These are phyloP conservation scores for Oikopleura albicans DNA, from an alignment of 23 tunicate species.

Conservation along the genomic window DNA sequence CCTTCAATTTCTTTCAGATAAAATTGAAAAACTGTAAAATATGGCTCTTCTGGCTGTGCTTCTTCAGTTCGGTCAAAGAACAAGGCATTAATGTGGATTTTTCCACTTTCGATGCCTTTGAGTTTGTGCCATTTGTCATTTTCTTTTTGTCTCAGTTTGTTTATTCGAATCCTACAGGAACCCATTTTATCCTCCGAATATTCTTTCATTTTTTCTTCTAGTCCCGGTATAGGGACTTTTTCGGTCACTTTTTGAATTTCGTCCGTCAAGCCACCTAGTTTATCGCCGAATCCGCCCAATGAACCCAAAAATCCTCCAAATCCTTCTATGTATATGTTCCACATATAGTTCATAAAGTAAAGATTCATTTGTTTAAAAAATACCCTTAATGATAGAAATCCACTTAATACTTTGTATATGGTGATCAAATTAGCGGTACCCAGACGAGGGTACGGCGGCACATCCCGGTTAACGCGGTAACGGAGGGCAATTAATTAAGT, in stretches of 20 bases:
- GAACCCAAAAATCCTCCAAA: background rate
- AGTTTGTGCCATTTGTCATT: background rate
- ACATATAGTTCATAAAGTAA: too few relatives aligned
- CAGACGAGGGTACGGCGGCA: too few relatives aligned
- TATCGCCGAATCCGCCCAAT: background rate
- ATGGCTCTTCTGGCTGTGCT: background rate
- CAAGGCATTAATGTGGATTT: background rate
- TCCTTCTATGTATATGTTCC: background rate
- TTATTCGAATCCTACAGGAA: background rate
- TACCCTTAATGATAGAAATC: too few relatives aligned
- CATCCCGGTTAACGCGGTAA: too few relatives aligned
- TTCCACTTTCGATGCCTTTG: background rate
- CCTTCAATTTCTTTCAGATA: background rate
- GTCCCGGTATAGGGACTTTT: background rate
- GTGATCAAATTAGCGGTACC: too few relatives aligned
- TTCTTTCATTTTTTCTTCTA: conserved; percentile 5
- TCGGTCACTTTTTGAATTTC: background rate
- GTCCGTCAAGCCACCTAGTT: background rate
- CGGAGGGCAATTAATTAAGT: too few relatives aligned
- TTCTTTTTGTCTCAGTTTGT: background rate
- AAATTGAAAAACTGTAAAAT: background rate
- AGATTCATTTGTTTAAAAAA: too few relatives aligned
- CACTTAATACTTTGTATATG: too few relatives aligned
- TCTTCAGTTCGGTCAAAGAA: background rate
- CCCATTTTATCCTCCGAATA: background rate